Percentiles rank a stretch among this genome's conserved stretches.
These are phyloP conservation scores for Heteromurus nitidus DNA, from an alignment of 2,888 invertebrate species.

Conservation along the genomic window DNA sequence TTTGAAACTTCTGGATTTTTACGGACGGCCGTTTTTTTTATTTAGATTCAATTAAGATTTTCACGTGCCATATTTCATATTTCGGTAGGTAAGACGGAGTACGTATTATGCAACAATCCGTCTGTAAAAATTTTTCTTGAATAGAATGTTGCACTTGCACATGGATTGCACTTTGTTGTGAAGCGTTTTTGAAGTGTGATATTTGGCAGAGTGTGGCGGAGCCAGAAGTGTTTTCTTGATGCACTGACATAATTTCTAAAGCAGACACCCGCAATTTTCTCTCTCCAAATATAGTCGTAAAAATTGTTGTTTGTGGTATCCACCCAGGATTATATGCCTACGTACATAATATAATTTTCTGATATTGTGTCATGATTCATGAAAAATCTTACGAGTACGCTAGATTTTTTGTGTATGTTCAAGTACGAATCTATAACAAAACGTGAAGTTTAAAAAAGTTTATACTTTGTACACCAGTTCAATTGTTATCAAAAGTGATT, in stretches of 20 bases:
- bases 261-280: constrained; percentile 9
- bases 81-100: not conserved
- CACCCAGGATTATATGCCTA: constrained; percentile 20
- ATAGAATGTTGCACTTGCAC: not conserved
- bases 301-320: constrained; percentile 16
- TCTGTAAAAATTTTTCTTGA: not conserved
- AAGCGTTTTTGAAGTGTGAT: not conserved
- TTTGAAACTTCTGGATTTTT: not conserved
- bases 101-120: not conserved
- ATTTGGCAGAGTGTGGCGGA: not conserved
- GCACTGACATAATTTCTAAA: constrained; percentile 9
- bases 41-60: constrained; percentile 5
- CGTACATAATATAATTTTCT: not conserved
- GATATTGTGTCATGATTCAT: not conserved
- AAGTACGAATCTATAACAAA: not conserved
- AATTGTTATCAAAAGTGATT: not conserved
- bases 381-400: no score
- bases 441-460: not conserved
- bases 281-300: constrained; percentile 18
- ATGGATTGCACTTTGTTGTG: not conserved
- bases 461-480: not conserved
- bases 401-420: not conserved
- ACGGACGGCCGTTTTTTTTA: not conserved
- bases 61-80: not conserved
- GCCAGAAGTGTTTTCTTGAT: not conserved